phyloP scores from a whole-genome alignment of 2,888 invertebrate species.

The Holacanthella duospinosa region DNA sequence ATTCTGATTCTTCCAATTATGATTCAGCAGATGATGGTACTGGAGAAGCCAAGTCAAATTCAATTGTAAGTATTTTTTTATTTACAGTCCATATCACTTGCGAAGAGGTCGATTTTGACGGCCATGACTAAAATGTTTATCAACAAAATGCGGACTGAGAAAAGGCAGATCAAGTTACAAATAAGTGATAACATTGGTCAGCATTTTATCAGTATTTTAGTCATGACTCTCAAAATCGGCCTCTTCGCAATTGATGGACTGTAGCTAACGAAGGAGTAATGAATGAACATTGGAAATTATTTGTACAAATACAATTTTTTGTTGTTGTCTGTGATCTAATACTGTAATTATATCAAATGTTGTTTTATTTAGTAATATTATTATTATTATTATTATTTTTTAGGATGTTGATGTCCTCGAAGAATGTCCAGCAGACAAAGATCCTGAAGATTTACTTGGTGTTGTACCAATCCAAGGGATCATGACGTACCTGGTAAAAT shows the following conservation, averaged over 20 bases:
- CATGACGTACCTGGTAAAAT: background rate
- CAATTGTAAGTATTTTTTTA: background rate
- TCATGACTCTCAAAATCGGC: no score
- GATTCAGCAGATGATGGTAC: background rate
- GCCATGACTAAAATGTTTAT: no score
- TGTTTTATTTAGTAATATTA: background rate
- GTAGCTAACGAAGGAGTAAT: no score
- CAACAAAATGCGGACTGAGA: no score
- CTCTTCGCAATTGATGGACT: no score
- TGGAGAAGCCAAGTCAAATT: background rate
- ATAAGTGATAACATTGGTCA: no score
- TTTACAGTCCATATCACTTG: no score
- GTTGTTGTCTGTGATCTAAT: background rate
- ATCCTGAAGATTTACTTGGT: background rate
- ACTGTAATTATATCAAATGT: background rate
- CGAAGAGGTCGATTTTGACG: no score
- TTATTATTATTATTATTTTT: background rate
- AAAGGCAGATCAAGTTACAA: no score
- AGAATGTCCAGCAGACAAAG: background rate
- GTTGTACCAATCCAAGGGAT: background rate
- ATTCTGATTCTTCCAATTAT: background rate
- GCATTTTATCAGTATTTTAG: no score
- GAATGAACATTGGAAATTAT: no score
- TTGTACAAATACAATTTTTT: no score
- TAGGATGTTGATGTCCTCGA: background rate